phyloP scores from a whole-genome alignment of 2,888 invertebrate genomes.

The Teleiodes luculella region DNA sequence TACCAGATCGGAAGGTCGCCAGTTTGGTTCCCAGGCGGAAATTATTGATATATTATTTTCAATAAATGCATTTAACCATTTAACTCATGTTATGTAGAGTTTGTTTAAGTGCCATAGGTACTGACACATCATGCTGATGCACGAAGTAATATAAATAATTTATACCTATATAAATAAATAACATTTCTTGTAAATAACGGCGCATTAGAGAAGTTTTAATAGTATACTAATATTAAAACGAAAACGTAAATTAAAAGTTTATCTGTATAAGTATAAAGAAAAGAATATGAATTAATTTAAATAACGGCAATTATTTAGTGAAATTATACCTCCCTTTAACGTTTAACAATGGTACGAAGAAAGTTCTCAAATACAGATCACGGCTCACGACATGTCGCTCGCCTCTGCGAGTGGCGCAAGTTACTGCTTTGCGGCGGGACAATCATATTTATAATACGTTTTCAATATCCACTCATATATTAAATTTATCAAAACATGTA shows the following conservation, averaged over 20 bases:
- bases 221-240: no score
- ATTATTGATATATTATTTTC: constrained; percentile 10
- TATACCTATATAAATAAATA: no score
- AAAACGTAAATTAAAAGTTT: no score
- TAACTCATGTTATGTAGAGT: no score
- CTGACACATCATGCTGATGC: neutral
- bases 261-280: no score
- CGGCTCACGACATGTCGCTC: constrained; percentile 13
- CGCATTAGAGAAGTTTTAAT: no score
- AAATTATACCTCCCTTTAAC: constrained; percentile 6
- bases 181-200: neutral
- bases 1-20: constrained; percentile 31
- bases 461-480: no score
- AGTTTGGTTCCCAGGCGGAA: constrained; percentile 36
- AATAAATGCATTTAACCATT: neutral
- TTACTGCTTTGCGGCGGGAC: neutral
- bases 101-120: neutral
- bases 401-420: neutral
- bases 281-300: neutral
- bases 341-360: constrained; percentile 11
- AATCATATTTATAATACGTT: no score
- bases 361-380: constrained; percentile 15
- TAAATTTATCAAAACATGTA: no score
- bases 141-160: neutral
- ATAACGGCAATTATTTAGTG: constrained; percentile 3